phyloP scores from a whole-genome alignment of 1,140 invertebrate genomes.

The Drosophila lini region DNA sequence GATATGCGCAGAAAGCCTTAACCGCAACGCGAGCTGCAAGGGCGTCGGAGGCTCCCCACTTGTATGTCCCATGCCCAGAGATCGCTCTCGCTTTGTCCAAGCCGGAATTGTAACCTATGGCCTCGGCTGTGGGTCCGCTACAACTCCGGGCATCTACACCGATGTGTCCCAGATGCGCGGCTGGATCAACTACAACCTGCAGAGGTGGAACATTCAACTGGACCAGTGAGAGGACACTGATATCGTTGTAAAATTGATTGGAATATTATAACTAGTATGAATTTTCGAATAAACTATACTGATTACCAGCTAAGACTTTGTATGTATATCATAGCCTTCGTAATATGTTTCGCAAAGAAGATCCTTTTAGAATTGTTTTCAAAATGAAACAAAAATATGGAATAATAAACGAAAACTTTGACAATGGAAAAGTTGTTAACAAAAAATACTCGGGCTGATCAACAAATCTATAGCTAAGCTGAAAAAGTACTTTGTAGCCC shows the following conservation, averaged over 20 bases:
- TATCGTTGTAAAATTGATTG: neutral
- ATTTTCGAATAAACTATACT: neutral
- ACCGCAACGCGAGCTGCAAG: conserved; percentile 89
- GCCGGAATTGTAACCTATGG: conserved; percentile 90
- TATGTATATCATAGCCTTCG: neutral
- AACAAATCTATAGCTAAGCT: neutral
- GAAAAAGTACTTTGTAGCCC: neutral
- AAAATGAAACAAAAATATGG: too few species aligned
- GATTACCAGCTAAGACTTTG: neutral
- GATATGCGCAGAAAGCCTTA: conserved; percentile 87
- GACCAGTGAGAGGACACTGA: too few species aligned
- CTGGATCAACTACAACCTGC: conserved; percentile 33
- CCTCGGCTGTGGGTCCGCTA: conserved; percentile 85
- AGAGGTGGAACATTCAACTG: neutral
- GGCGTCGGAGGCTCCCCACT: conserved; percentile 91
- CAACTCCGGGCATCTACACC: conserved; percentile 91
- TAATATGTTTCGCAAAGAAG: neutral
- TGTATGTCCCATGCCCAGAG: conserved; percentile 86
- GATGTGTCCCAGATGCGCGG: conserved; percentile 86
- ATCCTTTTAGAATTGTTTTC: too few species aligned
- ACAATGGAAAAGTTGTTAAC: neutral
- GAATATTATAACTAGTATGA: too few species aligned
- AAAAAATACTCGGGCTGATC: too few species aligned
- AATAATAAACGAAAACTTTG: neutral
- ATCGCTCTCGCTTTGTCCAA: conserved; percentile 86